A percentile compares a stretch with the other conserved stretches of the same genome.
Evolutionary conservation across 1,140 invertebrate species (phyloP).

Genomic region (Heliconius hewitsoni): DNA sequence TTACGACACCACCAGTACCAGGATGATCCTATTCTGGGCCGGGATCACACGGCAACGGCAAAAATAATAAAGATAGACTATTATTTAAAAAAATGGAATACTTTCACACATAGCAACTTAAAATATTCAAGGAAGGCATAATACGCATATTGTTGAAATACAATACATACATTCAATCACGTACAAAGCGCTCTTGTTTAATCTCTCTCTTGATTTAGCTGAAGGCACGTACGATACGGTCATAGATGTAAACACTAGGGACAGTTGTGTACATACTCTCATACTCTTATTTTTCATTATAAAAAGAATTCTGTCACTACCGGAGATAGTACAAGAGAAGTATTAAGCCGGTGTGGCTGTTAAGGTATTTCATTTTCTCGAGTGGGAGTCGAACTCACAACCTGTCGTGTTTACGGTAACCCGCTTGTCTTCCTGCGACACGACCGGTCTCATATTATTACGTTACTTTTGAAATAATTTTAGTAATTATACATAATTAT

Average conservation of each 20-base stretch:
- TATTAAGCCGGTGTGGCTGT: too few species aligned
- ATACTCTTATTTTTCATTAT: conserved; percentile 5
- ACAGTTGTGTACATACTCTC: conserved; percentile 31
- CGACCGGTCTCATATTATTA: too few species aligned
- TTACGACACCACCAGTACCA: too few species aligned
- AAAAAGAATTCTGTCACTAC: conserved; percentile 10
- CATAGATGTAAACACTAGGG: conserved; percentile 17
- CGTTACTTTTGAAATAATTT: too few species aligned
- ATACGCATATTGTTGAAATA: not conserved
- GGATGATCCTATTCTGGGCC: too few species aligned
- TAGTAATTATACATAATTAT: too few species aligned
- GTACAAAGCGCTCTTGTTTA: conserved; percentile 27
- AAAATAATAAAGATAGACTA: not conserved
- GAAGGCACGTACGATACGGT: conserved; percentile 30
- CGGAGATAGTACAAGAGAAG: not conserved
- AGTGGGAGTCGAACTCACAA: too few species aligned
- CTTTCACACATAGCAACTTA: not conserved
- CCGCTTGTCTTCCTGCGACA: too few species aligned
- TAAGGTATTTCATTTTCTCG: too few species aligned
- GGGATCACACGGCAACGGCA: too few species aligned
- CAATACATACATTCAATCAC: conserved; percentile 29
- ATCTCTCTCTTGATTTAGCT: conserved; percentile 33
- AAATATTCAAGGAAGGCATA: not conserved
- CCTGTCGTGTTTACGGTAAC: too few species aligned
- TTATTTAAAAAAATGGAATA: not conserved